A percentile compares a stretch with the other conserved stretches of the same genome.
These are phyloP conservation scores for Chionoecetes opilio DNA, from an alignment of 1,140 invertebrate genomes.

Conservation along the genomic window DNA sequence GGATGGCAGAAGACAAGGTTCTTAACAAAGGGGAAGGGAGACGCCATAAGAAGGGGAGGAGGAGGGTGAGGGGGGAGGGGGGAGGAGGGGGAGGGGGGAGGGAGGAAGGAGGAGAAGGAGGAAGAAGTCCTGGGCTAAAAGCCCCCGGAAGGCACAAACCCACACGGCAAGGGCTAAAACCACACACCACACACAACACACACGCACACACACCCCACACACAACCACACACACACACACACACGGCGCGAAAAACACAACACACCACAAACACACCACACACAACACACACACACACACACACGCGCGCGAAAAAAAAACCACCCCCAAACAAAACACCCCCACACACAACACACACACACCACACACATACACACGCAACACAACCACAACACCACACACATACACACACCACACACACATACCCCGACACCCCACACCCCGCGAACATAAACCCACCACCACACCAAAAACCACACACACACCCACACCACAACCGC, in stretches of 20 bases:
- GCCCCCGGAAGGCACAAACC: no score
- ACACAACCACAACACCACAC: no score
- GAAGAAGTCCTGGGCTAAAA: no score
- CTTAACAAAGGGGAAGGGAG: conserved; percentile 13
- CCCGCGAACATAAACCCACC: background rate
- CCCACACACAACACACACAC: no score
- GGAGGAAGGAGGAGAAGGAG: no score
- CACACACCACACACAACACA: no score
- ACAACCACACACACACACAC: background rate
- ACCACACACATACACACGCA: no score
- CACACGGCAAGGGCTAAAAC: no score
- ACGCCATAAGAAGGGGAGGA: background rate
- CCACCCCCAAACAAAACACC: background rate
- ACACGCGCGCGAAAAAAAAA: no score
- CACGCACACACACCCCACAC: background rate
- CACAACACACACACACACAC: background rate
- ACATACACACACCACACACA: background rate
- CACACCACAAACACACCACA: background rate
- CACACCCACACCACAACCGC: no score
- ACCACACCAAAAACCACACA: no score
- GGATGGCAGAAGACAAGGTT: background rate
- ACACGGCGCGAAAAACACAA: background rate
- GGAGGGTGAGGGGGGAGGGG: background rate
- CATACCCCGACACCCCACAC: background rate
- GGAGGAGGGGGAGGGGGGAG: background rate